Evolutionary conservation across 2,113 vertebrate species (phyloP), one percentile per base, ranked within the genome.

Genomic region (Chaetodon trifascialis): DNA sequence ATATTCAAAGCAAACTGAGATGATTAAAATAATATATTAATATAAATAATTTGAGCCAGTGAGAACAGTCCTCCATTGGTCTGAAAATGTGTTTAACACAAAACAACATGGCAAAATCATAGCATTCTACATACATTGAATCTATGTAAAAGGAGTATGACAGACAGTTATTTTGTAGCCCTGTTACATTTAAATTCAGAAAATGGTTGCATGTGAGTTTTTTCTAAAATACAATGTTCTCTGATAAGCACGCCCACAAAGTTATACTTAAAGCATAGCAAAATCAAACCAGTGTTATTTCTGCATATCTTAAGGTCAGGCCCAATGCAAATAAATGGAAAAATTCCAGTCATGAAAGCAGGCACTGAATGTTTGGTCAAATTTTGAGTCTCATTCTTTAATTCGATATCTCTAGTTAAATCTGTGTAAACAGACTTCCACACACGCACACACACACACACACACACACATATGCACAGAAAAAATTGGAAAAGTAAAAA

Each of bases 1-100:
- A 47, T 16, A 55, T 17, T 34, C 34, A 17, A 84, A 46, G 8
- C 2, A 52, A 65, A 65, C 17, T 55, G 49, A 78, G 67, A 51
- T 16, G 17, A 55, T 55, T 23, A 36, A 62, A 62, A 54, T 42
- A 7, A 71, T 64, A 54, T 30, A 30, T 30, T 30, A 30, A 30
- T 30, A 30, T 30, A 30, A 30, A 30, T 30, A 44, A 63, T 67
- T 55, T 49, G 12, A 12, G 46, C 25, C 56, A 65, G 47, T 47
- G 55, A 51, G 40, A 62, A 46, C 1, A 36, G 6, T 55, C 10
- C 52, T 54, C 2, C n/a, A 17, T 19, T 34, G 17, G 30, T 56
- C 65, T 52, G n/a, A 23, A 55, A 30, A 83, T 47, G 25, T 70
- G 40, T 6, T n/a, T 17, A 34, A 7, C 40, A 47, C 11, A 55